Evolutionary conservation across 2,797 vertebrate genomes (phyloP).

Genomic region (Parauchenoglanis ngamensis): DNA sequence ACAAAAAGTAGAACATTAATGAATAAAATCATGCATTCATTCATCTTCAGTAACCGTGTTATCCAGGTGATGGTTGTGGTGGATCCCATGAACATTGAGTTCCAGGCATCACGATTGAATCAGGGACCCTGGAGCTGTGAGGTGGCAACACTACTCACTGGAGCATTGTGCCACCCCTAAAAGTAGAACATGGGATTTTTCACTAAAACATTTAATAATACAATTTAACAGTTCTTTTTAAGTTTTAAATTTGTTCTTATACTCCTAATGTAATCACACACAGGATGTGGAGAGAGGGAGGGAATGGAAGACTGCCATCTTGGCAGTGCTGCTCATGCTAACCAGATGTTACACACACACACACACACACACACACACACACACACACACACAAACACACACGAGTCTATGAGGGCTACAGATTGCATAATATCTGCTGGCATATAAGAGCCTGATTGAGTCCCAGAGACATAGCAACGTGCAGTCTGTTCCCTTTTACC

Average conservation of each 20-base stretch:
- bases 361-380: background rate
- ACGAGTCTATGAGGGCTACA: background rate
- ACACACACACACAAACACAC: background rate
- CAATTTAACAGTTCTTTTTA: background rate
- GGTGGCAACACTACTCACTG: background rate
- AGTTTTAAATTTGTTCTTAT: background rate
- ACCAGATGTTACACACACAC: slow-evolving; percentile 58
- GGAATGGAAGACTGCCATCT: slow-evolving; percentile 8
- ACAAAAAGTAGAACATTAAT: background rate
- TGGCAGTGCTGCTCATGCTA: slow-evolving; percentile 34
- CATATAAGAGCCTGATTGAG: background rate
- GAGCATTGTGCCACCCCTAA: background rate
- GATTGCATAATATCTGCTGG: background rate
- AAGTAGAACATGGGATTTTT: background rate
- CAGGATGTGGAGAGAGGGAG: background rate
- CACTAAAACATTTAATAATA: background rate
- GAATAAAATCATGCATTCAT: background rate
- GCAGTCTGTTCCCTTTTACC: background rate
- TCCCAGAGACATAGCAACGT: background rate
- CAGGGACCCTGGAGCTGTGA: background rate
- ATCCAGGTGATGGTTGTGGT: background rate
- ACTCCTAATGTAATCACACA: background rate
- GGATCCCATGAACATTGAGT: background rate
- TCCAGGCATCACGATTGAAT: background rate
- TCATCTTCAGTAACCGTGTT: background rate